These are phyloP conservation scores for Caradrina clavipalpis DNA, from an alignment of 2,888 invertebrate genomes.

Conservation along the genomic window DNA sequence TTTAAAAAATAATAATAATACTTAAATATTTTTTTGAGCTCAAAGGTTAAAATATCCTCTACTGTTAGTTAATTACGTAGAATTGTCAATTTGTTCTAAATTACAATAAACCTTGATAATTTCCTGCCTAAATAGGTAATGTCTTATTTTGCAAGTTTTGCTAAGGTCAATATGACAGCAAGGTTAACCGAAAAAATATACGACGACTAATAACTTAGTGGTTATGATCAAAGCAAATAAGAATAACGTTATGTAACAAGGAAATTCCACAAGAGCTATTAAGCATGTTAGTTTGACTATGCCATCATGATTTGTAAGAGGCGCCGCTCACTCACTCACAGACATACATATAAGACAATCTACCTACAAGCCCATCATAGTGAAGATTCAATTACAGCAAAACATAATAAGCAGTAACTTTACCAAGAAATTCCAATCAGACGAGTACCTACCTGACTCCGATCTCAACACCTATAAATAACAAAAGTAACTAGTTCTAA, in stretches of 20 bases:
- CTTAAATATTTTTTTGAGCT: neutral
- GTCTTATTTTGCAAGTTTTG: slow-evolving; percentile 3
- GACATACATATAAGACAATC: no score
- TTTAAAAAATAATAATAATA: no score
- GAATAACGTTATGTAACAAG: neutral
- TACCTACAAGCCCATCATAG: neutral
- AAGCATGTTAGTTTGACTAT: neutral
- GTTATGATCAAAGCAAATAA: neutral
- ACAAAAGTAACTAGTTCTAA: slow-evolving; percentile 4
- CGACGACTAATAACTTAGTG: no score
- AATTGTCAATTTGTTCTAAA: neutral
- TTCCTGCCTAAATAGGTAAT: slow-evolving; percentile 11
- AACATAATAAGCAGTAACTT: slow-evolving; percentile 4
- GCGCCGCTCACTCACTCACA: no score
- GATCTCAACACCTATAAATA: neutral
- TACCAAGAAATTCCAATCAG: slow-evolving; percentile 8
- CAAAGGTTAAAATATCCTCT: neutral
- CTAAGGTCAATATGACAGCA: neutral
- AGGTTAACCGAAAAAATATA: neutral
- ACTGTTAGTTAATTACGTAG: neutral
- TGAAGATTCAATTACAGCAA: slow-evolving; percentile 1
- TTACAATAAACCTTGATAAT: slow-evolving; percentile 19
- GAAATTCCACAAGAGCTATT: neutral
- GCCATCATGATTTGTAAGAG: neutral
- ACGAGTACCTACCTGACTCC: slow-evolving; percentile 1